phyloP scores from a whole-genome alignment of 2,113 vertebrate genomes.

The Stigmatopora argus region DNA sequence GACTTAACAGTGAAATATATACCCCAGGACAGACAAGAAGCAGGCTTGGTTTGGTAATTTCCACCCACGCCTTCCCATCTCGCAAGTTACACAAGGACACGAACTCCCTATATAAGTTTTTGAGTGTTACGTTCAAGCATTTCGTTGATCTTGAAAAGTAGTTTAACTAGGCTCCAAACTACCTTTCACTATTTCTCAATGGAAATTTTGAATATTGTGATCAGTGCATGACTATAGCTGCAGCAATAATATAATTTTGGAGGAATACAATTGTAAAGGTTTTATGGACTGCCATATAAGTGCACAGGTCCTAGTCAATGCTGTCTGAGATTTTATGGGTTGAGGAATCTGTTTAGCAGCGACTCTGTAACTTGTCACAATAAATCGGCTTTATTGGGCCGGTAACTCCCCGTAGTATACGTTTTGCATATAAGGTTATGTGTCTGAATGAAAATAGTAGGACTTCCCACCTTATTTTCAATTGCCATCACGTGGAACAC shows the following conservation, averaged over 20 bases:
- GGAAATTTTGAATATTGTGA: too few species aligned
- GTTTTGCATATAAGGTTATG: constrained; percentile 35
- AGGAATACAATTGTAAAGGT: too few species aligned
- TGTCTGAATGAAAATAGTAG: constrained; percentile 39
- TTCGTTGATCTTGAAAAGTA: not conserved
- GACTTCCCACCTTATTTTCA: constrained; percentile 26
- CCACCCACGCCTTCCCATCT: not conserved
- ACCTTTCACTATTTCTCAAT: not conserved
- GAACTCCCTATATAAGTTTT: not conserved
- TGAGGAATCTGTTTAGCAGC: constrained; percentile 1
- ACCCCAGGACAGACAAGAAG: not conserved
- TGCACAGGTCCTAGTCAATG: too few species aligned
- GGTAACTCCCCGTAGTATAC: constrained; percentile 23
- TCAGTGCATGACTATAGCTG: too few species aligned
- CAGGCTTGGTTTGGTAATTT: too few species aligned
- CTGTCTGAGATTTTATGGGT: not conserved
- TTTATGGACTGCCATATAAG: too few species aligned
- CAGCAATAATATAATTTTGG: too few species aligned
- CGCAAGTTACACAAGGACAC: not conserved
- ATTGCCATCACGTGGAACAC: constrained; percentile 6
- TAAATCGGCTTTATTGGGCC: constrained; percentile 19
- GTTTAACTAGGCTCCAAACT: not conserved
- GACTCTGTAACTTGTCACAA: constrained; percentile 26
- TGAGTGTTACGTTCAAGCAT: not conserved
- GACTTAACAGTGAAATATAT: not conserved